These are phyloP conservation scores for Pogonomyrmex californicus DNA, from an alignment of 1,140 invertebrate species.

Conservation along the genomic window DNA sequence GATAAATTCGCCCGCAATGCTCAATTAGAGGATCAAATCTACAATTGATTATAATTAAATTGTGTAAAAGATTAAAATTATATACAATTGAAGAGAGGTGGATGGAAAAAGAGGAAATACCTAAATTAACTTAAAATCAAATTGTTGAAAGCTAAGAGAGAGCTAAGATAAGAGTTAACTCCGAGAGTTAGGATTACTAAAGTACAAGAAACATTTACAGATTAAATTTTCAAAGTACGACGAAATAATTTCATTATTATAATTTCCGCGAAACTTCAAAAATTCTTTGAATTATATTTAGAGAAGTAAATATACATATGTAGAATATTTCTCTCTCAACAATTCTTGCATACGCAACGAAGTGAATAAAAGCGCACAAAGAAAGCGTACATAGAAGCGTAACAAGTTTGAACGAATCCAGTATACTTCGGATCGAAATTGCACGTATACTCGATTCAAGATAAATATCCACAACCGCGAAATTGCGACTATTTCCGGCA, in stretches of 20 bases:
- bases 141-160: not conserved
- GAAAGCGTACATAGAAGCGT: not conserved
- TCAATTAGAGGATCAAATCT: not conserved
- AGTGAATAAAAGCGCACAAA: constrained; percentile 19
- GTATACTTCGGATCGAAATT: not conserved
- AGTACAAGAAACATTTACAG: not conserved
- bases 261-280: not conserved
- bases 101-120: not conserved
- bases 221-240: not conserved
- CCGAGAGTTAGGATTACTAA: too few species aligned
- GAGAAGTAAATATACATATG: not conserved
- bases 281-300: not conserved
- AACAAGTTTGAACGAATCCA: constrained; percentile 5
- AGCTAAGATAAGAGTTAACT: not conserved
- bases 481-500: constrained; percentile 25
- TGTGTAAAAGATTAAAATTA: too few species aligned
- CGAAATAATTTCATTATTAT: not conserved
- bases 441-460: constrained; percentile 7
- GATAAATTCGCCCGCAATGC: not conserved
- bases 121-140: constrained; percentile 23
- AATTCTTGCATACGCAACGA: not conserved
- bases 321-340: not conserved
- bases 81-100: not conserved
- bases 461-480: constrained; percentile 28
- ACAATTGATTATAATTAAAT: too few species aligned